phyloP scores from a whole-genome alignment of 2,888 invertebrate species.

The Limnephilus marmoratus region DNA sequence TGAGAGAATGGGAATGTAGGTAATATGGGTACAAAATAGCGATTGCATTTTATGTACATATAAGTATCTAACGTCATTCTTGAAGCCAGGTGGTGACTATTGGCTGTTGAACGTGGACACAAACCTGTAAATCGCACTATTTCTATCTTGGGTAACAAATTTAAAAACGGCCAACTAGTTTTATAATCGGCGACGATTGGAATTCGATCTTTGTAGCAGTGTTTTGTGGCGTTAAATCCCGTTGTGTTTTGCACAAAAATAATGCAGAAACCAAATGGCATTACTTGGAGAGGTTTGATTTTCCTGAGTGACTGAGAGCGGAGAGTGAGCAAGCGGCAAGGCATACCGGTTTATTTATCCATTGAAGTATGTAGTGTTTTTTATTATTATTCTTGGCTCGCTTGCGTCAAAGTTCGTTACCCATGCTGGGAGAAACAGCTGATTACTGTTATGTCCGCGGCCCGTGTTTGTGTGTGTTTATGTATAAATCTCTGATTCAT shows the following conservation, averaged over 20 bases:
- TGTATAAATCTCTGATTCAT: neutral
- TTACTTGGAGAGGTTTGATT: conserved; percentile 13
- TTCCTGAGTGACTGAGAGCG: conserved; percentile 2
- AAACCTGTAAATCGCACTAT: neutral
- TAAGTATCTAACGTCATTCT: neutral
- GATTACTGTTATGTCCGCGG: conserved; percentile 53
- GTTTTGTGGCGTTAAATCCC: conserved; percentile 18
- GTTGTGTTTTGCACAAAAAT: conserved; percentile 37
- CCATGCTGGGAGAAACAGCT: conserved; percentile 54
- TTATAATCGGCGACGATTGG: neutral
- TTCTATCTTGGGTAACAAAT: neutral
- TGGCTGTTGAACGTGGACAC: neutral
- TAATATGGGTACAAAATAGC: neutral
- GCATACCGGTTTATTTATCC: conserved; percentile 50
- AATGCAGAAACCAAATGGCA: neutral
- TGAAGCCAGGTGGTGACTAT: neutral
- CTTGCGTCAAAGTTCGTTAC: conserved; percentile 57
- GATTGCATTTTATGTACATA: neutral
- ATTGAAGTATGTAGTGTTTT: conserved; percentile 46
- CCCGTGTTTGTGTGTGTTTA: conserved; percentile 3
- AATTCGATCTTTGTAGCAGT: conserved; percentile 8
- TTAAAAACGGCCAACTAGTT: neutral
- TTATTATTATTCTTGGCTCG: conserved; percentile 38
- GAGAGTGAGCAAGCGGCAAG: neutral
- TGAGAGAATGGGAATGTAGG: neutral